Percentiles rank a stretch among this genome's conserved stretches.
Evolutionary conservation across 2,797 vertebrate species (phyloP).

Genomic region (Pangasius sanitwongsei): DNA sequence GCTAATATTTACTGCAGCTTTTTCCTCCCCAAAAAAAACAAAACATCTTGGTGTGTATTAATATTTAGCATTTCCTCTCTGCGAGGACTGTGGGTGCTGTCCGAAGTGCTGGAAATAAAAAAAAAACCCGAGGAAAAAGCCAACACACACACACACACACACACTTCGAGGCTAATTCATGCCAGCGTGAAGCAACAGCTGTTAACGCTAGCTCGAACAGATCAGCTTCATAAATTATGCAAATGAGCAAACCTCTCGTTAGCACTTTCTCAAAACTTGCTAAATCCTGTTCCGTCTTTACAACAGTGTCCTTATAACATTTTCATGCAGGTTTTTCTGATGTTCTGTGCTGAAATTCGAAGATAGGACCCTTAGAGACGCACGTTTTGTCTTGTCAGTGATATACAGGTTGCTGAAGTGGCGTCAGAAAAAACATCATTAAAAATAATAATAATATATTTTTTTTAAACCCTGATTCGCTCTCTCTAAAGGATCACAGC

Average conservation of each 20-base stretch:
- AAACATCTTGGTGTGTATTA: background rate
- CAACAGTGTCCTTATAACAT: background rate
- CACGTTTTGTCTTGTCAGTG: background rate
- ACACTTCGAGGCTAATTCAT: background rate
- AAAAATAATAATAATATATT: background rate
- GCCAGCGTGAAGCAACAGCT: slow-evolving; percentile 23
- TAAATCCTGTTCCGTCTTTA: background rate
- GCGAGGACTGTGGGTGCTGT: background rate
- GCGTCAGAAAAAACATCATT: background rate
- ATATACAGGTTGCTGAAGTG: background rate
- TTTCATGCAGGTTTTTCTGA: background rate
- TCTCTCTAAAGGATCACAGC: background rate
- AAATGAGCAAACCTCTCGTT: slow-evolving; percentile 19
- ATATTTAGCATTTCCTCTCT: background rate
- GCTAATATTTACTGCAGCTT: background rate
- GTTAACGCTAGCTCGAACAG: slow-evolving; percentile 1
- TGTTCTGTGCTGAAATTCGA: background rate
- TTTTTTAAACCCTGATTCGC: background rate
- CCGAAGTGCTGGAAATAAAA: background rate
- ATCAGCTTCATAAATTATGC: slow-evolving; percentile 19
- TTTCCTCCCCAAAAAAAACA: background rate
- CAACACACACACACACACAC: background rate
- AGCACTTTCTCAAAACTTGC: background rate
- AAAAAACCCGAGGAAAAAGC: fast-evolving
- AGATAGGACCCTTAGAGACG: background rate